Base-by-base conservation (phyloP, 2,797 vertebrate species). In the Peromyscus eremicus region DNA sequence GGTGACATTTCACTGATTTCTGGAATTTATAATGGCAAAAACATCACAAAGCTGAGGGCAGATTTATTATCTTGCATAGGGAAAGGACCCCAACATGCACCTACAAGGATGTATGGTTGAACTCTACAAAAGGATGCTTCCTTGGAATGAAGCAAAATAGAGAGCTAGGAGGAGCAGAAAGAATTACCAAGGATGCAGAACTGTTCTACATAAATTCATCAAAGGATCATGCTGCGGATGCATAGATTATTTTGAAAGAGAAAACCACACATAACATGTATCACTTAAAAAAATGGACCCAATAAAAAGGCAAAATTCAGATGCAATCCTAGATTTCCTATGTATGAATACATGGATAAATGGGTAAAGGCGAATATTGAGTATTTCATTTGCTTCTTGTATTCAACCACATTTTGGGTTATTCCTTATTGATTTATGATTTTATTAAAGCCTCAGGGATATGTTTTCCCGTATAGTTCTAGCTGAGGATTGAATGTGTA, bases 381-480 rank as follows among this genome's bases (percentile, higher is more conserved):
- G 88, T 92, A 5, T 92, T 97, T 95, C 97, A 97, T 98, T 98
- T 98, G 29, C 89, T 96, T 90, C 94, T 97, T 81, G 97, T 94
- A 97, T 95, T 94, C 87, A 62, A 85, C 90, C n/a, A 40, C 94
- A 97, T 97, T 98, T 97, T 96, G 96, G 97, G 81, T 97, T 98
- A 97, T 90, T 98, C 96, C 82, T 97, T 91, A 96, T 97, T 98
- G 98, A 98, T 98, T 98, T 98, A 97, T 97, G 94, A 98, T 98
- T 98, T 97, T 98, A 98, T 98, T 97, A 98, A 97, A 98, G 95
- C 95, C 97, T 95, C 68, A 57, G 93, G 92, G 96, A 91, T 94
- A 94, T 2, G 68, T 96, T 96, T 92, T 95, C 96, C 93, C 96
- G 96, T 92, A 98, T 95, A 88, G 94, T 98, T 96, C 84, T 87